These are phyloP conservation scores for Carterocephalus palaemon DNA, from an alignment of 2,888 invertebrate species.

Conservation along the genomic window DNA sequence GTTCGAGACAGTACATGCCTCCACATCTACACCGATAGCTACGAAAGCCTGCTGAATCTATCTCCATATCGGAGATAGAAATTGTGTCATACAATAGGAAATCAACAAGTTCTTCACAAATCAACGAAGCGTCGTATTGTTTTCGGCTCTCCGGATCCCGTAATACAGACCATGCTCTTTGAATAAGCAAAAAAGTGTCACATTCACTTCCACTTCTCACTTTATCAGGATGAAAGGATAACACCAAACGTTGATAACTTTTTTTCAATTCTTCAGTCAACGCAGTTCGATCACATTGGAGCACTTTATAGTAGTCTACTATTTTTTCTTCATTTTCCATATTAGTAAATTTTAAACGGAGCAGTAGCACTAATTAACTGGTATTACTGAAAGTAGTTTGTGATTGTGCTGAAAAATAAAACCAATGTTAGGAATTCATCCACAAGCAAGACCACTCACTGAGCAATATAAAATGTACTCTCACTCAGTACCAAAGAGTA, in stretches of 20 bases:
- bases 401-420: too few species aligned
- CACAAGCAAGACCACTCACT: too few species aligned
- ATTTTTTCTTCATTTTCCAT: slow-evolving; percentile 21
- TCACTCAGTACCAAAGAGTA: too few species aligned
- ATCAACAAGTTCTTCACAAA: slow-evolving; percentile 78
- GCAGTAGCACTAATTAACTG: too few species aligned
- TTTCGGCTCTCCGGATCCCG: slow-evolving; percentile 79
- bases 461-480: too few species aligned
- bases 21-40: slow-evolving; percentile 85
- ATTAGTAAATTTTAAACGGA: not conserved
- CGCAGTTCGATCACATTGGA: slow-evolving; percentile 75
- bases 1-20: slow-evolving; percentile 74
- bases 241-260: slow-evolving; percentile 78
- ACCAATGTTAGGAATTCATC: too few species aligned
- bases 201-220: slow-evolving; percentile 35
- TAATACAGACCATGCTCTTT: slow-evolving; percentile 85
- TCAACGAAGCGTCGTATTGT: slow-evolving; percentile 81
- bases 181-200: slow-evolving; percentile 65
- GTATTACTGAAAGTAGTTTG: too few species aligned
- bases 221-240: slow-evolving; percentile 82
- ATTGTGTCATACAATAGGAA: slow-evolving; percentile 81
- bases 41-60: slow-evolving; percentile 51
- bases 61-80: slow-evolving; percentile 65
- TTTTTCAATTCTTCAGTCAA: slow-evolving; percentile 79
- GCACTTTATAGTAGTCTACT: slow-evolving; percentile 74